A percentile compares a stretch with the other conserved stretches of the same genome.
Evolutionary conservation across 2,113 vertebrate genomes (phyloP).

Genomic region (Scartelaos histophorus): DNA sequence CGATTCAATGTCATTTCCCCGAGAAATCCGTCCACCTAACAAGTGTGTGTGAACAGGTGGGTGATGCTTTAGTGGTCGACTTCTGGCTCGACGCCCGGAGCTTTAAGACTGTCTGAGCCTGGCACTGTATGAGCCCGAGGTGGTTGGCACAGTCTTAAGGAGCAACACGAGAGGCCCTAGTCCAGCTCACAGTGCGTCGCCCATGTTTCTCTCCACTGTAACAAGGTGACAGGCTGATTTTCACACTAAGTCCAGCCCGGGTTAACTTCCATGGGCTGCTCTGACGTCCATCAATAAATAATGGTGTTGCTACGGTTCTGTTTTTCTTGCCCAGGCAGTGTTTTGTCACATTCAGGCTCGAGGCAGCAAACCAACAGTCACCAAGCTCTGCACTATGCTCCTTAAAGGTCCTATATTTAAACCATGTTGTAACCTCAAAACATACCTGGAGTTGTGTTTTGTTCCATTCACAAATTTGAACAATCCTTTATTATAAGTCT

Average conservation of each 20-base stretch:
- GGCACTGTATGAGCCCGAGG: slow-evolving; percentile 33
- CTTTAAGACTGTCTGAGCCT: slow-evolving; percentile 25
- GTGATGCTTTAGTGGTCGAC: slow-evolving; percentile 19
- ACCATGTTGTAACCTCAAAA: no score
- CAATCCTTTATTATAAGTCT: no score
- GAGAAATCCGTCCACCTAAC: no score
- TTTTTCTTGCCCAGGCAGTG: background rate
- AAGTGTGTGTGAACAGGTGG: slow-evolving; percentile 17
- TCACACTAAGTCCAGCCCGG: background rate
- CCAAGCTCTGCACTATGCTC: background rate
- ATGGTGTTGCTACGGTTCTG: background rate
- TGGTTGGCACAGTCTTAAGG: slow-evolving; percentile 34
- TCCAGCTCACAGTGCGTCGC: background rate
- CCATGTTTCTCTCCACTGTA: slow-evolving; percentile 20
- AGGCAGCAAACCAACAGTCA: background rate
- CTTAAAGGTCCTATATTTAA: no score
- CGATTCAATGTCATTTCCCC: no score
- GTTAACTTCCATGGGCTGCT: slow-evolving; percentile 8
- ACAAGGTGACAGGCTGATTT: slow-evolving; percentile 1
- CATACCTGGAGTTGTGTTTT: no score
- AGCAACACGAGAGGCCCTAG: slow-evolving; percentile 7
- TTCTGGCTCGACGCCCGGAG: slow-evolving; percentile 28
- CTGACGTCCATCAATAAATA: slow-evolving; percentile 3
- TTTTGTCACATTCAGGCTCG: background rate
- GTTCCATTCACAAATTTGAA: no score